phyloP scores from a whole-genome alignment of 2,797 vertebrate genomes.

The Leucoraja ocellata region DNA sequence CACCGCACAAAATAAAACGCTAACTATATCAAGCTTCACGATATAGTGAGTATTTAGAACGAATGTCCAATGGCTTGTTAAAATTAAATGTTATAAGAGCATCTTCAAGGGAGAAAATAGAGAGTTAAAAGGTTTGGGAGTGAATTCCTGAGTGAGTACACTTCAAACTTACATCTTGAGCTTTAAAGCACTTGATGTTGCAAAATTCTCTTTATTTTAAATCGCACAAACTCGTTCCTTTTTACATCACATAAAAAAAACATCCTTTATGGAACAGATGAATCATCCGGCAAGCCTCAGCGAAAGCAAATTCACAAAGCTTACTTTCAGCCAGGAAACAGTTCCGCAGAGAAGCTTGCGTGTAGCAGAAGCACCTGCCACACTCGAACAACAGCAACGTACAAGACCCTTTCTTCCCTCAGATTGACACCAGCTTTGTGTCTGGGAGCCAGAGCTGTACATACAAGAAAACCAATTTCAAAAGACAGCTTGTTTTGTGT shows the following conservation, averaged over 20 bases:
- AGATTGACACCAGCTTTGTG: not conserved
- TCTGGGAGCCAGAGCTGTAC: not conserved
- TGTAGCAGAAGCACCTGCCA: not conserved
- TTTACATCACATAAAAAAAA: not conserved
- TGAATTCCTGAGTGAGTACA: not conserved
- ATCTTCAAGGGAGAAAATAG: no score
- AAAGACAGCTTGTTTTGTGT: not conserved
- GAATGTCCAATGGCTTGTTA: no score
- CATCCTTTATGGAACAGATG: not conserved
- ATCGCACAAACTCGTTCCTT: not conserved
- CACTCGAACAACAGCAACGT: no score
- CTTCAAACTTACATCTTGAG: not conserved
- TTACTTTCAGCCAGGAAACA: not conserved
- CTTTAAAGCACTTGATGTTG: not conserved
- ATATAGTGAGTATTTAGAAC: no score
- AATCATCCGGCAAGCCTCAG: not conserved
- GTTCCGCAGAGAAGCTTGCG: not conserved
- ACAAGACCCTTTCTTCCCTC: not conserved
- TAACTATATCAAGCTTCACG: no score
- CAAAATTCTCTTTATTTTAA: not conserved
- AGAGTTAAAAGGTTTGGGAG: no score
- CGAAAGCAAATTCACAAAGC: not conserved
- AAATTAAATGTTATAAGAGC: no score
- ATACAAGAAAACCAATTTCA: slow-evolving; percentile 1
- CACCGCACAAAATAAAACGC: no score